These are phyloP conservation scores for Caenorhabditis macrosperma DNA, from an alignment of 2,888 invertebrate genomes.

Conservation along the genomic window DNA sequence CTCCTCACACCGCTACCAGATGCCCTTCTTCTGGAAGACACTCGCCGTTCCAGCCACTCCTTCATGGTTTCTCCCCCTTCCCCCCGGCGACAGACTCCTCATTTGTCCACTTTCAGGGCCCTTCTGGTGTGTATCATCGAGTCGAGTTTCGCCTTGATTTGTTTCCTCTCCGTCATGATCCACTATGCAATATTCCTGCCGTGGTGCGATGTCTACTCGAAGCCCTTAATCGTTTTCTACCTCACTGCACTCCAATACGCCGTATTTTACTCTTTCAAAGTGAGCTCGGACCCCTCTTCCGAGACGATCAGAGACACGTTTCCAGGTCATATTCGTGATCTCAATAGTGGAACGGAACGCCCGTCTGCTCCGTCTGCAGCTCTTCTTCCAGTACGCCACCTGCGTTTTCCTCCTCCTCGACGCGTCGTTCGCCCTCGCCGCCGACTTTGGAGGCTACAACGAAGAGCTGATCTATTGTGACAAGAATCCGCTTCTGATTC, in stretches of 20 bases:
- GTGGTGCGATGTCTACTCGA: slow-evolving; percentile 65
- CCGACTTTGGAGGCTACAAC: slow-evolving; percentile 79
- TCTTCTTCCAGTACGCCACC: slow-evolving; percentile 79
- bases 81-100: too few relatives aligned
- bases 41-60: slow-evolving; percentile 75
- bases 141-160: slow-evolving; percentile 71
- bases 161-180: slow-evolving; percentile 73
- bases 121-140: slow-evolving; percentile 77
- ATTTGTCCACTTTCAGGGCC: slow-evolving; percentile 77
- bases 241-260: slow-evolving; percentile 75
- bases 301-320: background rate
- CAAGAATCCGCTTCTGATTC: slow-evolving; percentile 75
- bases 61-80: too few relatives aligned
- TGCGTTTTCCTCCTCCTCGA: slow-evolving; percentile 79
- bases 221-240: slow-evolving; percentile 73
- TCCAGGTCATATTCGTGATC: slow-evolving; percentile 77
- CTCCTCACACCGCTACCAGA: slow-evolving; percentile 60
- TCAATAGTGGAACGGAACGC: slow-evolving; percentile 74
- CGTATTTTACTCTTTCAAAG: slow-evolving; percentile 78
- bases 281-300: too few relatives aligned
- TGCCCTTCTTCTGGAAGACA: slow-evolving; percentile 78
- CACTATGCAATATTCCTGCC: slow-evolving; percentile 76
- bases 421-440: slow-evolving; percentile 77
- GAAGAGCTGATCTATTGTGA: slow-evolving; percentile 71
- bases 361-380: slow-evolving; percentile 75